phyloP scores from a whole-genome alignment of 2,113 vertebrate genomes.

The Capricornis sumatraensis region DNA sequence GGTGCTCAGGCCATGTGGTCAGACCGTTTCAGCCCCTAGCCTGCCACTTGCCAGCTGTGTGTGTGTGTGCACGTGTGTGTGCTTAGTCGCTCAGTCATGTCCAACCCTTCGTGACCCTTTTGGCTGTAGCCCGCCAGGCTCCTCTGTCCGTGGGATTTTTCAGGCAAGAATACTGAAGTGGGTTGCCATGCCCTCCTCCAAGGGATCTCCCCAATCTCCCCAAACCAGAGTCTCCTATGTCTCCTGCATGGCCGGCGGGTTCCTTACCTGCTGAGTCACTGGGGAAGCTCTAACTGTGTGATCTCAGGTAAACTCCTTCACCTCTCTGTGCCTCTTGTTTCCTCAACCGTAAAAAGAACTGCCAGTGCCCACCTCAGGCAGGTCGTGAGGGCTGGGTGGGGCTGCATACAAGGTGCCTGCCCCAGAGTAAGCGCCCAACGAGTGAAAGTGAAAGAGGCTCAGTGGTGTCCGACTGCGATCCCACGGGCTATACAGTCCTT shows the following conservation, averaged over 20 bases:
- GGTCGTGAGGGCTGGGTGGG: fast-evolving
- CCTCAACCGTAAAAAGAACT: neutral
- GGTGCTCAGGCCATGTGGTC: neutral
- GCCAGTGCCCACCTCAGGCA: neutral
- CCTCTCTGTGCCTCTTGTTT: neutral
- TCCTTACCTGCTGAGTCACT: neutral
- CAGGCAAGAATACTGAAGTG: neutral
- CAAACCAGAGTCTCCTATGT: neutral
- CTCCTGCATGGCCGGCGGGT: neutral
- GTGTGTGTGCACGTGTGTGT: neutral
- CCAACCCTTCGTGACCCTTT: neutral
- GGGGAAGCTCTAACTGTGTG: neutral
- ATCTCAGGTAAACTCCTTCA: neutral
- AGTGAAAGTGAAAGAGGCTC: neutral
- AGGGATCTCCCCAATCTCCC: neutral
- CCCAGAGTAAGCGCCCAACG: neutral
- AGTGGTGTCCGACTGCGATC: neutral
- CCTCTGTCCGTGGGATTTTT: neutral
- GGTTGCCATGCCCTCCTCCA: neutral
- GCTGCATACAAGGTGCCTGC: neutral
- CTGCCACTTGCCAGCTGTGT: neutral
- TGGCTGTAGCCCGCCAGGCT: neutral
- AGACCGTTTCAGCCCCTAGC: neutral
- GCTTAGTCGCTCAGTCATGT: neutral
- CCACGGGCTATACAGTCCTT: neutral